Evolutionary conservation across 2,113 vertebrate species (phyloP), one percentile per base, ranked within the genome.

Genomic region (Oophaga pumilio): DNA sequence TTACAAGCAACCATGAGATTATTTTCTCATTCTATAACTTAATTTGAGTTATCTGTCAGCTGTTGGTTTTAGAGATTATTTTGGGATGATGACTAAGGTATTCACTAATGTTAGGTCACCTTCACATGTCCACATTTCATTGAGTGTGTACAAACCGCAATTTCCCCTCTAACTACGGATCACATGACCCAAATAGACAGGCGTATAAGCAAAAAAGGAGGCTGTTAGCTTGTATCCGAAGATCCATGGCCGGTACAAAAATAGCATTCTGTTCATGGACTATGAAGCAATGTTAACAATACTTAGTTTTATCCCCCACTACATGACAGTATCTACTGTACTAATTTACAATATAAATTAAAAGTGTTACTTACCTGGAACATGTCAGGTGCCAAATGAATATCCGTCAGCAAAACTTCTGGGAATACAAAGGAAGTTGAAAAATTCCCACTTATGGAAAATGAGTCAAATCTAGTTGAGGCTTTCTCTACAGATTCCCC

Each of bases 391-490:
- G 92, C 95, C 88, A 94, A 91, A 68, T 91, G 89, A 88, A 92
- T 85, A 1, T 90, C 90, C 0, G 92, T 95, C 89, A 95, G 90
- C 90, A 95, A 3, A 71, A 95, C 93, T 85, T 95, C 94, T 11
- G 95, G 95, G 68, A 95, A 95, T 33, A 96, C 90, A 0, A 92
- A 90, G 50, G 73, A 92, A 24, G 94, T 94, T 49, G 82, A 81
- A 76, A 95, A 96, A 0, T 91, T 95, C 76, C 95, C 95, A 0
- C 94, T 94, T 85, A 96, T 93, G 24, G 94, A 94, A 89, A 94
- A 93, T 74, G 56, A 91, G 8, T 94, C 90, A 92, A 95, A 96
- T 60, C 20, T 87, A 64, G 94, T 95, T 22, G 90, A 86, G 6
- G 94, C 93, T 0, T 0, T 90, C 56, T 93, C 92, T 4, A 90